Percentiles rank a stretch among this genome's conserved stretches.
These are phyloP conservation scores for Oenanthe melanoleuca DNA, from an alignment of 2,113 vertebrate genomes.

Conservation along the genomic window DNA sequence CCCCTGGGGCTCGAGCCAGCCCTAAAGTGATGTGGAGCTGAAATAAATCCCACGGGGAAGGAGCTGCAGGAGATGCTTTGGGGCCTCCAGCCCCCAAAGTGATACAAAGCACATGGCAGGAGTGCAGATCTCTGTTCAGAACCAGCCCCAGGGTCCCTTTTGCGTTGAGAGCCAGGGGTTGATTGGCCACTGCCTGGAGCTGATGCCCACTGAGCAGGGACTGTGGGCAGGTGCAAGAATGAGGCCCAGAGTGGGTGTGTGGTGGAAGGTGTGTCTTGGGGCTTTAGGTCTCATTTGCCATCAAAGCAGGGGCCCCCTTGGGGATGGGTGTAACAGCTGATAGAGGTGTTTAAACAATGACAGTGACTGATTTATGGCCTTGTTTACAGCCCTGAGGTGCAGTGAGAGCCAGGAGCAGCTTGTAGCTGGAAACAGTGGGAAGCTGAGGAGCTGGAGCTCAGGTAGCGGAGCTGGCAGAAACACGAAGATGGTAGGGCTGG, in stretches of 20 bases:
- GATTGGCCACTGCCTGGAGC: no score
- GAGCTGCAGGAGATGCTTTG: neutral
- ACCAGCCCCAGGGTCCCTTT: neutral
- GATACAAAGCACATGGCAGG: neutral
- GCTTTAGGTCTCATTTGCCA: no score
- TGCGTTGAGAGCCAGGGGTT: neutral
- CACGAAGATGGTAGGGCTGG: neutral
- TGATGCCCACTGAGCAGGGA: no score
- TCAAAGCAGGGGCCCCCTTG: no score
- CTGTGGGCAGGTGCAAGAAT: no score
- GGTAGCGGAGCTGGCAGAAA: neutral
- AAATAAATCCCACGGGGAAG: neutral
- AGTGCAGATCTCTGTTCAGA: neutral
- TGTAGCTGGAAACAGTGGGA: neutral
- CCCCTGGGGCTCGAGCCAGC: neutral
- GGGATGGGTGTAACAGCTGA: neutral
- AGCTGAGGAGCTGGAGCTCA: neutral
- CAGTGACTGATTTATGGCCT: neutral
- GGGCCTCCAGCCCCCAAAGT: no score
- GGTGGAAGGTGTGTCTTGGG: no score
- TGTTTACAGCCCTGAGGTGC: neutral
- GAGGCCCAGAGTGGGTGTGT: no score
- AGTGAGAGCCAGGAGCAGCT: neutral
- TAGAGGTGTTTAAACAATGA: neutral
- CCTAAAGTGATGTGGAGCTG: neutral